These are phyloP conservation scores for Geodia barretti DNA, from an alignment of 37 sponge, comb jelly and placozoan genomes.

Conservation along the genomic window DNA sequence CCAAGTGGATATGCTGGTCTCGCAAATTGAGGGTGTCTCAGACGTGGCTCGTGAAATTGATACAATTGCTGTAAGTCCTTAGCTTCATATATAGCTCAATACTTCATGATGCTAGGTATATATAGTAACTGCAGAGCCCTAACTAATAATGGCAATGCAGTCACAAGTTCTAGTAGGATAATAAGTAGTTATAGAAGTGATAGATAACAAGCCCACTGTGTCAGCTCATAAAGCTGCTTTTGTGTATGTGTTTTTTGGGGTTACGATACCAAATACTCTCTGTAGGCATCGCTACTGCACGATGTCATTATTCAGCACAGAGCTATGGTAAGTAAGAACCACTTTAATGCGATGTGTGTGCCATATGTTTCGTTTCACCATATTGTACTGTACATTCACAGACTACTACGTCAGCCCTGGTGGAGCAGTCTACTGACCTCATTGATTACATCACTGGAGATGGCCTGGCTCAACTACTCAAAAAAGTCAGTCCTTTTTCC, in stretches of 20 bases:
- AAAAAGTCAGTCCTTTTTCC: constrained; percentile 4
- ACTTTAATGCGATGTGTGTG: too few species aligned
- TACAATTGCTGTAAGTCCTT: background rate
- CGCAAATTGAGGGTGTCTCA: background rate
- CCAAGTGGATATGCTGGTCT: background rate
- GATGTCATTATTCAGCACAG: background rate
- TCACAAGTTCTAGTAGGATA: too few species aligned
- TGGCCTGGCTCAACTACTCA: background rate
- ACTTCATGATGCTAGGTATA: too few species aligned
- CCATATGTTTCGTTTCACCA: too few species aligned
- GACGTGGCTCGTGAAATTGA: background rate
- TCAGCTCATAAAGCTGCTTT: too few species aligned
- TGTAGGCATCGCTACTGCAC: background rate
- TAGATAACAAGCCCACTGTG: too few species aligned
- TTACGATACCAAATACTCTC: background rate
- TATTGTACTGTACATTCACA: background rate
- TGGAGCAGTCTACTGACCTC: background rate
- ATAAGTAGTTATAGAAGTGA: too few species aligned
- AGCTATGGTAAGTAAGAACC: background rate
- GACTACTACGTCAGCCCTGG: background rate
- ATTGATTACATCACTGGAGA: constrained; percentile 27
- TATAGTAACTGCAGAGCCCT: too few species aligned
- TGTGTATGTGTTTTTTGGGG: background rate
- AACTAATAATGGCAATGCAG: too few species aligned
- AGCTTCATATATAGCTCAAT: background rate